Percentiles rank a stretch among this genome's conserved stretches.
Conservation (phyloP, 2,888 invertebrate species). For the Drosophila infuscata region DNA sequence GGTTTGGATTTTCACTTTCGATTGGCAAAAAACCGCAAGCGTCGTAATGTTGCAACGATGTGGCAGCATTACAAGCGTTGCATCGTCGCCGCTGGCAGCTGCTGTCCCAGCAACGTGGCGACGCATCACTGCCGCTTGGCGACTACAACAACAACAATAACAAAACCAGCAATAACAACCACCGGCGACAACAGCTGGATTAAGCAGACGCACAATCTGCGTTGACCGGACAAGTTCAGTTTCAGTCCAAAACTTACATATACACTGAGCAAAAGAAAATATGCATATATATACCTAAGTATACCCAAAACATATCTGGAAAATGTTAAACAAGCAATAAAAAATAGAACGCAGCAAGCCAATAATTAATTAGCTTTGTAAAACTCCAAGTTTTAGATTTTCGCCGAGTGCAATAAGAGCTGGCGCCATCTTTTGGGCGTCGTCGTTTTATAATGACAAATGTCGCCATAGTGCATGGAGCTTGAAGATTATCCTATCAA, state of each 20-base stretch:
- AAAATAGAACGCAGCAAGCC: background rate
- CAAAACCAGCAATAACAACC: background rate
- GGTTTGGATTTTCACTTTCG: slow-evolving; percentile 70
- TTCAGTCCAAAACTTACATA: background rate
- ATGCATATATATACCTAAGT: background rate
- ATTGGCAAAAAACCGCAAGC: slow-evolving; percentile 63
- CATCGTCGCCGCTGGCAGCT: slow-evolving; percentile 24
- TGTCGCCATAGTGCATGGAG: slow-evolving; percentile 14
- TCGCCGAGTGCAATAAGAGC: background rate
- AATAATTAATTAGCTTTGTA: background rate
- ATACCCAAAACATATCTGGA: background rate
- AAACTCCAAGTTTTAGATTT: background rate
- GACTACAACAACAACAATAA: slow-evolving; percentile 2
- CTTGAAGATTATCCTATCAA: slow-evolving; percentile 63
- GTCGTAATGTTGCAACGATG: slow-evolving; percentile 8
- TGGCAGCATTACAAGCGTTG: slow-evolving; percentile 16
- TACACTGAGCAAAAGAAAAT: slow-evolving; percentile 5
- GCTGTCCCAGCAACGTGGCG: slow-evolving; percentile 33
- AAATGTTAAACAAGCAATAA: background rate
- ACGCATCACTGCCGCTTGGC: slow-evolving; percentile 33
- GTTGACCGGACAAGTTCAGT: slow-evolving; percentile 39
- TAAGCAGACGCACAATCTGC: slow-evolving; percentile 19
- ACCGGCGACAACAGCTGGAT: slow-evolving; percentile 14
- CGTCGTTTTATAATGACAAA: slow-evolving; percentile 16
- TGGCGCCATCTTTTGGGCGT: slow-evolving; percentile 36